Conservation (phyloP, 2,113 vertebrate species). For the rabbit (Oryctolagus cuniculus) region DNA sequence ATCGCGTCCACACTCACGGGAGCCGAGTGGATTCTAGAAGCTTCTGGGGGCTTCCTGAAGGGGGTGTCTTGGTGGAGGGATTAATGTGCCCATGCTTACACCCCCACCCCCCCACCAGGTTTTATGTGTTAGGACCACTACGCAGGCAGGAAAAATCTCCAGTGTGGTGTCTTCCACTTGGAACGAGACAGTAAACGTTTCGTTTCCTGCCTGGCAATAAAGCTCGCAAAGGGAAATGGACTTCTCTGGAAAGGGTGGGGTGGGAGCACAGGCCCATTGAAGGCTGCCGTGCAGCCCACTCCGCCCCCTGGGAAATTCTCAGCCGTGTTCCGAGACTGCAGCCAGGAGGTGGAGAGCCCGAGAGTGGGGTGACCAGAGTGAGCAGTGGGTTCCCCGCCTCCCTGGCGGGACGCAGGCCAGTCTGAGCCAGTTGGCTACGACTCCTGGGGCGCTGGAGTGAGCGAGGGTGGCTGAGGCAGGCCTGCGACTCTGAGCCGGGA, state of each 20-base stretch:
- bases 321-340: not conserved
- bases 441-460: not conserved
- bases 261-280: not conserved
- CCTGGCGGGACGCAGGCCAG: no score
- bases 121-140: slow-evolving; percentile 8
- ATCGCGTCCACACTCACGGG: not conserved
- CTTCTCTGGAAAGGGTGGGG: slow-evolving; percentile 2
- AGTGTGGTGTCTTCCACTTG: not conserved
- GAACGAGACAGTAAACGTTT: slow-evolving; percentile 47
- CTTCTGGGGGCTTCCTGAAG: not conserved
- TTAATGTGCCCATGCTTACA: not conserved
- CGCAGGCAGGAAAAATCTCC: not conserved
- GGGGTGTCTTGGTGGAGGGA: not conserved
- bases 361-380: not conserved
- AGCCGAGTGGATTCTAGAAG: not conserved
- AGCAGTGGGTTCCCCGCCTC: not conserved
- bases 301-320: not conserved
- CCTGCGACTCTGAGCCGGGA: not conserved
- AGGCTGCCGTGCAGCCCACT: not conserved
- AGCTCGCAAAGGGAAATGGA: not conserved
- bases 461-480: not conserved
- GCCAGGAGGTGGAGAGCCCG: not conserved
- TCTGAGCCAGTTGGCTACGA: not conserved
- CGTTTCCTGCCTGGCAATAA: slow-evolving; percentile 9
- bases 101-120: not conserved